These are phyloP conservation scores for Hypercompe scribonia DNA, from an alignment of 2,888 invertebrate species.

Conservation along the genomic window DNA sequence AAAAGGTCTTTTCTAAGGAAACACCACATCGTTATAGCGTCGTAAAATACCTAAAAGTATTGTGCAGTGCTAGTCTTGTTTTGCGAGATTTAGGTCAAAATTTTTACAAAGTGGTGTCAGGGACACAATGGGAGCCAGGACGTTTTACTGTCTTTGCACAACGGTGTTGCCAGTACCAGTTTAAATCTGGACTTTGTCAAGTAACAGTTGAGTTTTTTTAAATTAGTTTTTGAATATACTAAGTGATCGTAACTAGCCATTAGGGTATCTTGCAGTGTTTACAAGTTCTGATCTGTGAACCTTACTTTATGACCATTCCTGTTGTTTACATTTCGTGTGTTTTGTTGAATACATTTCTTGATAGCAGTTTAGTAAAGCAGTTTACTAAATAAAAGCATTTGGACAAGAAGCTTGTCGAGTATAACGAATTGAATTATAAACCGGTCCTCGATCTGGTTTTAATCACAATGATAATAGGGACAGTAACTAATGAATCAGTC, in stretches of 20 bases:
- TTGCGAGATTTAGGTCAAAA: conserved; percentile 84
- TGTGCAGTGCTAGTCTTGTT: conserved; percentile 82
- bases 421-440: conserved; percentile 63
- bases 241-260: conserved; percentile 37
- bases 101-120: conserved; percentile 84
- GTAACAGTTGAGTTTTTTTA: conserved; percentile 38
- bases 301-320: conserved; percentile 21
- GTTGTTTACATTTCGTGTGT: conserved; percentile 8
- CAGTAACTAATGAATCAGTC: conserved; percentile 63
- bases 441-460: conserved; percentile 71
- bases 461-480: conserved; percentile 67
- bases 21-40: conserved; percentile 86
- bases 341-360: conserved; percentile 45
- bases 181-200: conserved; percentile 40
- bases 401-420: conserved; percentile 55
- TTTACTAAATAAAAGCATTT: conserved; percentile 45
- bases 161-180: conserved; percentile 52
- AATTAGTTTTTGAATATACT: conserved; percentile 43
- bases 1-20: conserved; percentile 84
- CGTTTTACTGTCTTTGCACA: conserved; percentile 67
- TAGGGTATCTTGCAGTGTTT: conserved; percentile 40
- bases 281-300: conserved; percentile 36
- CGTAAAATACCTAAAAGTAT: conserved; percentile 85
- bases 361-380: conserved; percentile 43
- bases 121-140: conserved; percentile 71